Base-by-base conservation (phyloP, 2,797 vertebrate species). In the Masticophis lateralis region DNA sequence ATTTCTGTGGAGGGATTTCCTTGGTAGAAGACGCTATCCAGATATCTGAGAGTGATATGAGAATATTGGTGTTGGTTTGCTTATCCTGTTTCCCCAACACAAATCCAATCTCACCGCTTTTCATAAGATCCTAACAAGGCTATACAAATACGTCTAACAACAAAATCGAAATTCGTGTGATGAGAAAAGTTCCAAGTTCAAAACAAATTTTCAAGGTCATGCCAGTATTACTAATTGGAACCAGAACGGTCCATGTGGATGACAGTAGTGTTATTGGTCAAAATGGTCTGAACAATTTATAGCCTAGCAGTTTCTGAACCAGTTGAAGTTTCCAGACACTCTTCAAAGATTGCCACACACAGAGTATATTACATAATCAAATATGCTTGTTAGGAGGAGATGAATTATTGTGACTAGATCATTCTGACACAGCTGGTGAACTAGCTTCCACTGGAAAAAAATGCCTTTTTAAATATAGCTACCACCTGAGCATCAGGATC, bases 401-500 rank as follows among this genome's bases (percentile, higher is more conserved):
- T 86, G 55, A 60, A 47, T 86, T 83, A 86, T 59, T 86, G 55
- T 86, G 28, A 27, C 37, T 13, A 79, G 69, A 59, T 86, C 37
- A 83, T 86, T 91, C 32, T 83, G 74, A 91, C 55, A 60, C 69
- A 86, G 69, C 90, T 91, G 90, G 69, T 60, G 90, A 83, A 91
- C 74, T 27, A 86, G 69, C 74, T 43, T 83, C 43, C 28, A 27
- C 25, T 86, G 74, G 74, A 37, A 6, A 27, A 10, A 83, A 83
- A 83, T 28, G 69, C 32, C 11, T 43, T 83, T 25, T 56, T 91
- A 79, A 27, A 74, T 10, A 91, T 55, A 47, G 13, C 69, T 56
- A 55, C 69, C 90, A 91, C 66, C 66, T 91, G 90, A 91, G 90
- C 69, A 83, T 57, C 32, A 43, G 32, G 43, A 79, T 79, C 53